Base-by-base conservation (phyloP, 2,888 invertebrate species). In the Cistogaster globosa region DNA sequence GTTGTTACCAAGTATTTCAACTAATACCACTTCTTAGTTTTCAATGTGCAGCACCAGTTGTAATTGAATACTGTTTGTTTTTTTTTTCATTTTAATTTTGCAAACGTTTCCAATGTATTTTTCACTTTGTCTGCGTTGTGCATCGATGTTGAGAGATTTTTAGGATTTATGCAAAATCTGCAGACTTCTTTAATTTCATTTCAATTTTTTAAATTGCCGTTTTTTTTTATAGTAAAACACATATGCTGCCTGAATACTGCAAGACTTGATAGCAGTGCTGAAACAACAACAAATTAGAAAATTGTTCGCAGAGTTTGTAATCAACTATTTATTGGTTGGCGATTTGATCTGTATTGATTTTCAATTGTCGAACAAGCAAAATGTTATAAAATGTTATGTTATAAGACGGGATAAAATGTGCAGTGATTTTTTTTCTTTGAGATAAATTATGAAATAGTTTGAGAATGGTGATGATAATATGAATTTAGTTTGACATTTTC, bases 61-160 rank as follows among this genome's bases (percentile, higher is more conserved):
- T 85, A 85, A 84, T 84, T 84, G 81, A 81, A 76, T 76, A 32
- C n/a, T n/a, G n/a, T n/a, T n/a, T 69, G 57, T 71, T 42, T 22
- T 51, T 3, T 26, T 20, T 12, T 42, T 22, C 32, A 22, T 58
- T 65, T 42, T 1, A 32, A 42, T 77, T 62, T 69, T 55, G 4
- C 62, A n/a, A 62, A 53, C 51, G 18, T 42, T 77, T 12, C n/a
- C 62, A 60, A 60, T 60, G 8, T 16, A 26, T 14, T 42, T 67
- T 60, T 22, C 14, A 68, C 26, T 51, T 60, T 18, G 36, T 8
- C 22, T 36, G 22, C 51, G 32, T 65, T 48, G 22, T 67, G 62
- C n/a, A 38, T 22, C 22, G 22, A 38, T 11, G 58, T 11, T 68
- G n/a, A n/a, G 2, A 76, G 48, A 58, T 60, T 77, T 65, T 77